These are phyloP conservation scores for Emmelina monodactyla DNA, from an alignment of 2,888 invertebrate genomes.

Conservation along the genomic window DNA sequence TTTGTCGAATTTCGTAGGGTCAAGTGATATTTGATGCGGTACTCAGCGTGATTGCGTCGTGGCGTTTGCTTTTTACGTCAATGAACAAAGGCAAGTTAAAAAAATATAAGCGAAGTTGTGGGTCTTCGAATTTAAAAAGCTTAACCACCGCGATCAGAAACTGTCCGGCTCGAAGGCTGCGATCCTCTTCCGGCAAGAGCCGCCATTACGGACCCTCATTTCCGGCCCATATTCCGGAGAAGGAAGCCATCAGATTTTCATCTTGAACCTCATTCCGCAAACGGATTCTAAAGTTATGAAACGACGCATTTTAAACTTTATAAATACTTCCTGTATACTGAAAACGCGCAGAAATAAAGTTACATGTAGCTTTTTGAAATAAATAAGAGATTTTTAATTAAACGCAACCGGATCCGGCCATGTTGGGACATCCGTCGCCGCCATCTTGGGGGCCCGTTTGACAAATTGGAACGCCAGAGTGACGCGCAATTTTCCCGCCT, in stretches of 20 bases:
- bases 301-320: neutral
- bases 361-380: constrained; percentile 21
- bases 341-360: neutral
- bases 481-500: constrained; percentile 66
- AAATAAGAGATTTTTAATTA: constrained; percentile 63
- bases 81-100: too few species aligned
- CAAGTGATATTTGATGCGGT: neutral
- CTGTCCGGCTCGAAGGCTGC: neutral
- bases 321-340: too few species aligned
- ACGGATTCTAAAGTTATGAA: too few species aligned
- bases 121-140: too few species aligned
- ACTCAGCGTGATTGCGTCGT: neutral
- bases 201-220: constrained; percentile 40
- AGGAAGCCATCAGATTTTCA: constrained; percentile 14
- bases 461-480: constrained; percentile 65
- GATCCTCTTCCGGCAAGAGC: constrained; percentile 28
- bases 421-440: constrained; percentile 45
- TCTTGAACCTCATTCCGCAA: constrained; percentile 21
- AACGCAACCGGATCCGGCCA: constrained; percentile 54
- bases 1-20: constrained; percentile 16
- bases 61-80: too few species aligned
- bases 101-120: too few species aligned
- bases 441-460: constrained; percentile 62
- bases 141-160: too few species aligned
- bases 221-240: constrained; percentile 28